Conservation (phyloP, 1,140 invertebrate genomes). For the Cydia splendana region DNA sequence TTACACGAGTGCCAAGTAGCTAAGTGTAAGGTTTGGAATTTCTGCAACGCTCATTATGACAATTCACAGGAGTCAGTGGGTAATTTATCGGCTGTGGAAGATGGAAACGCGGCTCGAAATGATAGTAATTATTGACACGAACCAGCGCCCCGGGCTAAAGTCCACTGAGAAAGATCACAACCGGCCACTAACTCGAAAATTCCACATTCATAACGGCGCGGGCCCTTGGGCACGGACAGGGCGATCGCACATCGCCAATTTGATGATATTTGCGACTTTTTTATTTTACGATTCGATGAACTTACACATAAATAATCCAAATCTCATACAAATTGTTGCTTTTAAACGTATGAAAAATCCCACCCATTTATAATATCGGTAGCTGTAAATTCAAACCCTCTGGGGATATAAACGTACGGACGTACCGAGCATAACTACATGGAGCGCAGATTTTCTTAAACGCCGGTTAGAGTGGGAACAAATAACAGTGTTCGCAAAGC, state of each 20-base stretch:
- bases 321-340: slow-evolving; percentile 21
- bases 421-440: not conserved
- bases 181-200: slow-evolving; percentile 71
- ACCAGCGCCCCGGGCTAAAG: slow-evolving; percentile 53
- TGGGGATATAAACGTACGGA: not conserved
- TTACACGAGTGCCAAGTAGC: slow-evolving; percentile 52
- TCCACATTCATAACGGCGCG: slow-evolving; percentile 66
- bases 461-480: slow-evolving; percentile 50
- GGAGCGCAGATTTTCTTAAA: slow-evolving; percentile 18
- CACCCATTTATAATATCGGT: slow-evolving; percentile 22
- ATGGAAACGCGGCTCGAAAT: slow-evolving; percentile 63
- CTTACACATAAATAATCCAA: slow-evolving; percentile 33
- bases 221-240: slow-evolving; percentile 56
- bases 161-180: slow-evolving; percentile 60
- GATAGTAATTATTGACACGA: slow-evolving; percentile 77
- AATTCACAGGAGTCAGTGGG: slow-evolving; percentile 68
- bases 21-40: slow-evolving; percentile 52
- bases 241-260: slow-evolving; percentile 40
- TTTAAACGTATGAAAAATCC: slow-evolving; percentile 22
- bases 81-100: slow-evolving; percentile 62
- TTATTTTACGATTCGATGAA: slow-evolving; percentile 33
- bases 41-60: slow-evolving; percentile 64
- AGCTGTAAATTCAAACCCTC: slow-evolving; percentile 13
- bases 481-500: slow-evolving; percentile 55
- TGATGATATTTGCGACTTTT: slow-evolving; percentile 39